Base-by-base conservation (phyloP, 2,888 invertebrate species). In the Limnephilus lunatus region DNA sequence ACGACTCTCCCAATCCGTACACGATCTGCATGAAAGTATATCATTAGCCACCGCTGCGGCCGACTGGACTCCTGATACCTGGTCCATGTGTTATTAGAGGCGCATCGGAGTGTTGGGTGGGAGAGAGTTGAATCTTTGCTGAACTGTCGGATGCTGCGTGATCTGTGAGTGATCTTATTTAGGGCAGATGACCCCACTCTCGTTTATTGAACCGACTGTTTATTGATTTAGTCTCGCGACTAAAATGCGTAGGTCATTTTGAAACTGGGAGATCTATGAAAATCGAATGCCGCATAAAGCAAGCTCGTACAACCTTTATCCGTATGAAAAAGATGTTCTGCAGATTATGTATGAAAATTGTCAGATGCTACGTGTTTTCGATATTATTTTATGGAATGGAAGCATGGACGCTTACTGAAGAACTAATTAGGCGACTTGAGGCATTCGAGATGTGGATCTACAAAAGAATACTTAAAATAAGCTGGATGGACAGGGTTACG, bases 21-120 rank as follows among this genome's bases (percentile, higher is more conserved):
- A 93, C 93, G 93, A 93, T 92, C 93, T 68, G 90, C 81, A 89
- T 86, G 90, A 91, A 93, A 92, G 92, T 92, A 90, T 93, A 93
- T 93, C 92, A 93, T 93, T 93, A 93, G 81, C 91, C 91, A 92
- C 85, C 83, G 35, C 80, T 30, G n/a, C 31, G 48, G 53, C 85
- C 90, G 80, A 3, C 86, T 68, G 68, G 7, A 9, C 68, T 68
- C 68, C 68, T 25, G 68, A 15, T 81, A 44, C 48, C 39, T 83
- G 82, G 82, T 82, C 31, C 32, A 82, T 32, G 32, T 14, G 82
- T 68, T 68, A 68, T n/a, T 68, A 68, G 82, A 82, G 82, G 31
- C 31, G 82, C 32, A 31, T 30, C 44, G 31, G 31, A 31, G 31
- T 25, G 82, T 32, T 4, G 82, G 32, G 30, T n/a, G 30, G 81